Base-by-base conservation (phyloP, 30 jellyfish, hydroid and myxozoan species). In the Aurelia sp. region DNA sequence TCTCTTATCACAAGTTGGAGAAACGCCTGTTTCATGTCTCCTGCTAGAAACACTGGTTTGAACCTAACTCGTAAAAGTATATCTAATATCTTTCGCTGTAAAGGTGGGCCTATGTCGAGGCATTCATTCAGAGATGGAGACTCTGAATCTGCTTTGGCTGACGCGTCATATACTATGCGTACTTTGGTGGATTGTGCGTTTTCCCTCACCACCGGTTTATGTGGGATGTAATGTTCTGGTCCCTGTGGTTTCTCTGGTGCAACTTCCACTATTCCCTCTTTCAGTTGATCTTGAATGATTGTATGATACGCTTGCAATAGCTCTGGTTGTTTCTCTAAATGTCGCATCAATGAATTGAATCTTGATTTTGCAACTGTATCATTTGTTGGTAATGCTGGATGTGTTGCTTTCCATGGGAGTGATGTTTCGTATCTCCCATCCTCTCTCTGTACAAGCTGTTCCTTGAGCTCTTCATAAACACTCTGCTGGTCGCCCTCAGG, bases 1-100 rank as follows among this genome's bases (percentile, higher is more conserved):
- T 76, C 91, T 74, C 85, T 62, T 61, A 92, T 85, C 27, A 80
- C 67, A 6, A 86, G 72, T 81, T 92, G 91, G 4, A 69, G 77
- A 69, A 92, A 86, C 20, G 98, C 98, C 61, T 92, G 82, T 63
- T 87, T 86, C 77, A 91, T 74, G 72, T 91, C 97, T 60, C 97
- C 88, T 15, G 95, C 81, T 59, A 92, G 75, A 22, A 74, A 58
- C 12, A 86, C 86, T 52, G 91, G 95, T 41, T 76, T 57, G 72
- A 91, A 53, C 63, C 97, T 63, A 60, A 16, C 73, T 74, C 97
- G 48, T 59, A 72, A 11, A 33, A 91, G 67, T 63, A 91, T 74
- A 60, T 86, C 90, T 81, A 76, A 61, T 0, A 78, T 71, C 74
- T 48, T 60, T 27, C 59, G 50, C 82, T 83, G 88, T 24, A 90